Percentiles rank a stretch among this genome's conserved stretches.
These are phyloP conservation scores for Melanargia galathea DNA, from an alignment of 2,888 invertebrate species.

Conservation along the genomic window DNA sequence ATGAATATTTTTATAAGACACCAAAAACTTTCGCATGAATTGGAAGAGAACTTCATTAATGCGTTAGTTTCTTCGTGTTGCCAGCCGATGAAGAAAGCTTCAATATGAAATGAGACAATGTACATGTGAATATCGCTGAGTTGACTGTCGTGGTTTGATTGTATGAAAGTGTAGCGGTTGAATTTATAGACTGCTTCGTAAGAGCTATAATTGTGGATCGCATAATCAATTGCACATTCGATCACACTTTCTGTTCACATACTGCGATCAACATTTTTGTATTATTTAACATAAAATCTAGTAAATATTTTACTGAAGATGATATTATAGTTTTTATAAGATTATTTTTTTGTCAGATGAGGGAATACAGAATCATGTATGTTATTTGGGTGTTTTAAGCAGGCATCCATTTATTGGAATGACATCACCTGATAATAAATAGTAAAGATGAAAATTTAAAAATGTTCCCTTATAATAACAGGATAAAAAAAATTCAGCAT, in stretches of 20 bases:
- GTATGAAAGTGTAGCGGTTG: slow-evolving; percentile 32
- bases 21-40: slow-evolving; percentile 28
- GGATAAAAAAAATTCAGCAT: too few species aligned
- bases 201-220: slow-evolving; percentile 32
- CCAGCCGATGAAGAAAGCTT: slow-evolving; percentile 35
- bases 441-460: not conserved
- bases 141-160: slow-evolving; percentile 27
- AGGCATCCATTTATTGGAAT: not conserved
- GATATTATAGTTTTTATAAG: not conserved
- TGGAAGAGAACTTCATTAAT: slow-evolving; percentile 25
- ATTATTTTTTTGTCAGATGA: not conserved
- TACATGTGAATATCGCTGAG: slow-evolving; percentile 21
- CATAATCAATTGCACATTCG: slow-evolving; percentile 26
- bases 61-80: slow-evolving; percentile 25
- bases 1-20: not conserved
- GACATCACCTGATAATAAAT: not conserved
- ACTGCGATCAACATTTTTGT: not conserved
- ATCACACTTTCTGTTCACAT: slow-evolving; percentile 31
- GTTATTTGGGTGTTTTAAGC: not conserved
- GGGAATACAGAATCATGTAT: not conserved
- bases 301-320: not conserved
- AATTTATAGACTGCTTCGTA: slow-evolving; percentile 28
- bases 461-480: not conserved
- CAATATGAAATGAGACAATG: slow-evolving; percentile 33
- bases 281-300: not conserved